phyloP scores from a whole-genome alignment of 2,888 invertebrate genomes.

The Amiota communis region DNA sequence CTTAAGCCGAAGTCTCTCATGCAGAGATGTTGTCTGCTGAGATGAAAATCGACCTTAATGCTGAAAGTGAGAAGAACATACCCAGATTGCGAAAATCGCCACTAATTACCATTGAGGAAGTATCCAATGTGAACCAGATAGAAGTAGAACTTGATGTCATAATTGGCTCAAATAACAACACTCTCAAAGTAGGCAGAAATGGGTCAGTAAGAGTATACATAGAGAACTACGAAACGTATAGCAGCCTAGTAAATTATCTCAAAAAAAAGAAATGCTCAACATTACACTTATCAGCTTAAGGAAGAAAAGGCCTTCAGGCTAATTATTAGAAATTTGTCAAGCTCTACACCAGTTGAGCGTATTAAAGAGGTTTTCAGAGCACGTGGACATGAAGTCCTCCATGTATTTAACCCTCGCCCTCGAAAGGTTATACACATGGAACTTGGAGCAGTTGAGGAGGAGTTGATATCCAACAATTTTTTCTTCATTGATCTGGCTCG shows the following conservation, averaged over 20 bases:
- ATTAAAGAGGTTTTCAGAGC: not conserved
- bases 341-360: slow-evolving; percentile 5
- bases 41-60: not conserved
- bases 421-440: too few relatives aligned
- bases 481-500: slow-evolving; percentile 10
- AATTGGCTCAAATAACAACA: not conserved
- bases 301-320: too few relatives aligned
- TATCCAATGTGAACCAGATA: slow-evolving; percentile 1
- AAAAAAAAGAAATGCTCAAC: slow-evolving; percentile 6
- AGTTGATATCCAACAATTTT: too few relatives aligned
- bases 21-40: too few relatives aligned
- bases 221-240: too few relatives aligned
- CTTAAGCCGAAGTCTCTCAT: too few relatives aligned
- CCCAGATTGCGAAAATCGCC: slow-evolving; percentile 1
- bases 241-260: not conserved
- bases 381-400: slow-evolving; percentile 5
- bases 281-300: slow-evolving; percentile 1
- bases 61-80: not conserved
- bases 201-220: too few relatives aligned
- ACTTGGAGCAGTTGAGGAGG: too few relatives aligned
- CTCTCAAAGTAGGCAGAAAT: slow-evolving; percentile 9
- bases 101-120: not conserved
- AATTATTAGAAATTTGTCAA: not conserved
- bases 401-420: too few relatives aligned
- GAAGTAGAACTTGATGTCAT: not conserved